Evolutionary conservation across 2,888 invertebrate genomes (phyloP).

Genomic region (Halocaridina rubra): DNA sequence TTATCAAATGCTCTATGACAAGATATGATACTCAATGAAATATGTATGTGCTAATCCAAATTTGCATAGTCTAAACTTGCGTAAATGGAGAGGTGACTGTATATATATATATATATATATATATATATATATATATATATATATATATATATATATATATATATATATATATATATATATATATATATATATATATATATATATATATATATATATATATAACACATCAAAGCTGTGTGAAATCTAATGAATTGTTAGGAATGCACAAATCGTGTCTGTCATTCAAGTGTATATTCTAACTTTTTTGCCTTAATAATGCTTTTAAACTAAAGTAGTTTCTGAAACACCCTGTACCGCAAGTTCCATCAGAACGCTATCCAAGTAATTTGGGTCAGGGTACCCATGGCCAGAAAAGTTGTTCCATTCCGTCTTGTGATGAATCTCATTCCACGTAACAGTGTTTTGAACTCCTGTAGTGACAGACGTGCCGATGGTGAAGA

Average conservation of each 20-base stretch:
- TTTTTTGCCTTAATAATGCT: too few relatives aligned
- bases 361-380: constrained; percentile 74
- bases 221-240: not conserved
- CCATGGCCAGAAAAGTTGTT: constrained; percentile 72
- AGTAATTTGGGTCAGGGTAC: constrained; percentile 82
- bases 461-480: constrained; percentile 87
- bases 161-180: not conserved
- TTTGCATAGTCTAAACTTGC: not conserved
- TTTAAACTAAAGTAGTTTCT: not conserved
- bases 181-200: not conserved
- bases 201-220: not conserved
- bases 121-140: not conserved
- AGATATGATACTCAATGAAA: too few relatives aligned
- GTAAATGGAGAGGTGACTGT: not conserved
- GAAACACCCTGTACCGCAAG: constrained; percentile 22
- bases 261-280: too few relatives aligned
- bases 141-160: not conserved
- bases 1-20: too few relatives aligned
- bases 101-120: not conserved
- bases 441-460: constrained; percentile 91
- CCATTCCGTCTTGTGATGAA: constrained; percentile 84
- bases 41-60: not conserved
- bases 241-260: too few relatives aligned
- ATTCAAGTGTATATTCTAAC: too few relatives aligned
- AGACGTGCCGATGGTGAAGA: constrained; percentile 88